These are phyloP conservation scores for Melitaea cinxia DNA, from an alignment of 1,140 invertebrate genomes.

Conservation along the genomic window DNA sequence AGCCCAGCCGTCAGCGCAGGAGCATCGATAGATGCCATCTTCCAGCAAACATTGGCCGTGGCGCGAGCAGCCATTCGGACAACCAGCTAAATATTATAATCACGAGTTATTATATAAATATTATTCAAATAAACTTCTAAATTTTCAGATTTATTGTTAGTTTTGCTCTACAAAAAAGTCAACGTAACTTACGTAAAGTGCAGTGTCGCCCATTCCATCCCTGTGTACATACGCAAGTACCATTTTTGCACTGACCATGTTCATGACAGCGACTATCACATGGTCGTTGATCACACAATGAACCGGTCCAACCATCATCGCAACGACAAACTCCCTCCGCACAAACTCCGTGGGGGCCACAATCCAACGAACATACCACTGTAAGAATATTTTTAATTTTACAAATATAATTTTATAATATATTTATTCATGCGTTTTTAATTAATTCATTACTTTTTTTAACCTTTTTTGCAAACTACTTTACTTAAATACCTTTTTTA, in stretches of 20 bases:
- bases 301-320: constrained; percentile 94
- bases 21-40: constrained; percentile 94
- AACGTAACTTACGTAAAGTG: constrained; percentile 90
- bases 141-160: background rate
- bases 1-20: constrained; percentile 95
- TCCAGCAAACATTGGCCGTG: constrained; percentile 94
- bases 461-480: too few species aligned
- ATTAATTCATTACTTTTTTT: too few species aligned
- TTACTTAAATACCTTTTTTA: too few species aligned
- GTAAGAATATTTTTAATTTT: constrained; percentile 7
- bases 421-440: background rate
- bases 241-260: constrained; percentile 98
- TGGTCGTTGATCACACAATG: constrained; percentile 93
- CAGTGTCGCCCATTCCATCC: constrained; percentile 99
- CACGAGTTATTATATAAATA: background rate
- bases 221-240: constrained; percentile 97
- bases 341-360: constrained; percentile 94
- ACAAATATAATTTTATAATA: background rate
- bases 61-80: constrained; percentile 95
- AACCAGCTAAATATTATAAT: constrained; percentile 88
- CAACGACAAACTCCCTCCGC: constrained; percentile 95
- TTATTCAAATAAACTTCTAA: too few species aligned
- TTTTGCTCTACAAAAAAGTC: background rate
- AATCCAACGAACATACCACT: constrained; percentile 95
- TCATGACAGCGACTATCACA: constrained; percentile 96